Percentiles rank a stretch among this genome's conserved stretches.
Evolutionary conservation across 2,888 invertebrate species (phyloP).

Genomic region (Eurytoma californica): DNA sequence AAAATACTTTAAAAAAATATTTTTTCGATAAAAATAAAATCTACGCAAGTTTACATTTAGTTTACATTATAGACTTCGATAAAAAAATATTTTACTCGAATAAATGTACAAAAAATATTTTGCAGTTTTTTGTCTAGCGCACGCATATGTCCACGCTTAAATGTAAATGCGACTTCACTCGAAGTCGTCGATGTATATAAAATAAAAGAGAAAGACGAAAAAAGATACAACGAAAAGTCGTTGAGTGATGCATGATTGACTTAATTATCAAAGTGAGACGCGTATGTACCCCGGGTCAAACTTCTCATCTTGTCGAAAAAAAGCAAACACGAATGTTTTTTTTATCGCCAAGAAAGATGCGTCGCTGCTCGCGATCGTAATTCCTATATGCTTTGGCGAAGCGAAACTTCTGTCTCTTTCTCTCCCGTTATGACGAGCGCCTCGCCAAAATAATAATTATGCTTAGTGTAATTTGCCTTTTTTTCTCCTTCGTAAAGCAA

Average conservation of each 20-base stretch:
- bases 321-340: slow-evolving; percentile 39
- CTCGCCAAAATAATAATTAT: slow-evolving; percentile 51
- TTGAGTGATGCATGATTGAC: too few relatives aligned
- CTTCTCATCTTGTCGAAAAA: background rate
- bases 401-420: slow-evolving; percentile 54
- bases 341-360: slow-evolving; percentile 10
- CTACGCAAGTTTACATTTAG: background rate
- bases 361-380: slow-evolving; percentile 47
- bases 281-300: too few relatives aligned
- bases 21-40: background rate
- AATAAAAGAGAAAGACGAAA: background rate
- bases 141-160: too few relatives aligned
- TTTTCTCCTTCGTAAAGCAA: slow-evolving; percentile 31
- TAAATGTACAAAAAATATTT: background rate
- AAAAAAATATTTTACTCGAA: background rate
- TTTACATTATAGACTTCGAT: background rate
- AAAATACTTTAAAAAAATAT: background rate
- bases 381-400: slow-evolving; percentile 51
- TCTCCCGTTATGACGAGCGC: slow-evolving; percentile 48
- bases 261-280: background rate
- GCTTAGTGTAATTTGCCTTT: slow-evolving; percentile 14
- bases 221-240: background rate
- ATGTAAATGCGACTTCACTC: background rate
- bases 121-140: too few relatives aligned
- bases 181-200: background rate